Evolutionary conservation across 1,140 invertebrate species (phyloP).

Genomic region (Achroia grisella): DNA sequence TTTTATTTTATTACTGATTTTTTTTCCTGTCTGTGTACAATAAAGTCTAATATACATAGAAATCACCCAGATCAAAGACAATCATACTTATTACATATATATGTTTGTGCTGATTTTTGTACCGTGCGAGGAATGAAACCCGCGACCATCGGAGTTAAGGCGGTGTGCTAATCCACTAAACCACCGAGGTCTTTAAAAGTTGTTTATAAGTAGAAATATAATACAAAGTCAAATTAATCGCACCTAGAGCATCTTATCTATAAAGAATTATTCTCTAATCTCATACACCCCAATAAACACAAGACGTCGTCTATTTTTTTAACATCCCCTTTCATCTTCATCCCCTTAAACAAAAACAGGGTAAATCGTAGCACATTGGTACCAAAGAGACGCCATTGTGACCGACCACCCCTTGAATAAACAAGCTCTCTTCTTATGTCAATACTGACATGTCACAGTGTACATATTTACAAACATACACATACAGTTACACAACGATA

Average conservation of each 20-base stretch:
- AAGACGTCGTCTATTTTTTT: not conserved
- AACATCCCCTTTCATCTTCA: conserved; percentile 10
- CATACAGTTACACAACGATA: not conserved
- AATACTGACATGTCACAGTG: conserved; percentile 35
- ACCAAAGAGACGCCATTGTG: conserved; percentile 25
- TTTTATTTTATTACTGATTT: too few species aligned
- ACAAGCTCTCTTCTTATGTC: conserved; percentile 27
- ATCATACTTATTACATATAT: too few species aligned
- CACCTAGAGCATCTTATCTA: too few species aligned
- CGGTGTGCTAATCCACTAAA: too few species aligned
- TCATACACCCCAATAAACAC: not conserved
- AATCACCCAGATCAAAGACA: too few species aligned
- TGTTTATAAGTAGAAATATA: too few species aligned
- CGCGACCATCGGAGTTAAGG: too few species aligned
- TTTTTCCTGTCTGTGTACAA: too few species aligned
- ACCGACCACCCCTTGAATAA: conserved; percentile 45
- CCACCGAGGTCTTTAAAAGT: too few species aligned
- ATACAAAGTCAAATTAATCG: not conserved
- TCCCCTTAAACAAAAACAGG: conserved; percentile 8
- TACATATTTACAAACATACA: not conserved
- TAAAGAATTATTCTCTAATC: not conserved
- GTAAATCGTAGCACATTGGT: conserved; percentile 25
- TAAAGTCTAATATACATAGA: too few species aligned
- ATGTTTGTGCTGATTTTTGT: too few species aligned
- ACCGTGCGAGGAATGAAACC: too few species aligned